A percentile compares a stretch with the other conserved stretches of the same genome.
These are phyloP conservation scores for Parus major DNA, from an alignment of 2,113 vertebrate genomes.

Conservation along the genomic window DNA sequence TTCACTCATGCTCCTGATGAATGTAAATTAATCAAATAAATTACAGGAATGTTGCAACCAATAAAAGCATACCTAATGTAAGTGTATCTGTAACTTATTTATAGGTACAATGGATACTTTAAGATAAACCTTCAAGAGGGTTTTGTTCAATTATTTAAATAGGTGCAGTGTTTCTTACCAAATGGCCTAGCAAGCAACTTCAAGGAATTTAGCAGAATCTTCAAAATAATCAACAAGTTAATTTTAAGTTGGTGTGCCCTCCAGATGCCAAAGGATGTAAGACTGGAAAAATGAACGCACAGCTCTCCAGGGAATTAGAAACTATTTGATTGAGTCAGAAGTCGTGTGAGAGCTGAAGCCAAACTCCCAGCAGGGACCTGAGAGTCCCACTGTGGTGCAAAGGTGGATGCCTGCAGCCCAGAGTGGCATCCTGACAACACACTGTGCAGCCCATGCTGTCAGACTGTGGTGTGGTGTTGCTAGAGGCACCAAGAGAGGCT, in stretches of 20 bases:
- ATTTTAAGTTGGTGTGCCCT: background rate
- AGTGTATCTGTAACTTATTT: background rate
- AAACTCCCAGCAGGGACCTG: fast-evolving
- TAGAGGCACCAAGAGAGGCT: background rate
- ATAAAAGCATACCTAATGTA: background rate
- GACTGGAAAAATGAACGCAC: background rate
- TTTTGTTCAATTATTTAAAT: conserved; percentile 10
- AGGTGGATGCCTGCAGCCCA: background rate
- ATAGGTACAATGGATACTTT: background rate
- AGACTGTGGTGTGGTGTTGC: background rate
- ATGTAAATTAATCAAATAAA: background rate
- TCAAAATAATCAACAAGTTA: background rate
- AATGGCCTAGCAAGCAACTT: background rate
- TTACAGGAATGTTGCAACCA: background rate
- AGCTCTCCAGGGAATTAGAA: background rate
- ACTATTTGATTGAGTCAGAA: background rate
- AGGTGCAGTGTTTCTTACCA: background rate
- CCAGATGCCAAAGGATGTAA: background rate
- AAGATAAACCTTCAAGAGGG: background rate
- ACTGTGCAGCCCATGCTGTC: background rate
- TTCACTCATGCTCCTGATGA: background rate
- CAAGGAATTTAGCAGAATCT: background rate
- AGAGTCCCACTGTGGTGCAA: too few species aligned
- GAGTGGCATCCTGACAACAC: fast-evolving
- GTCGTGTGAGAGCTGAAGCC: fast-evolving